Conservation (phyloP, 2,113 vertebrate species). For the Corynorhinus townsendii region DNA sequence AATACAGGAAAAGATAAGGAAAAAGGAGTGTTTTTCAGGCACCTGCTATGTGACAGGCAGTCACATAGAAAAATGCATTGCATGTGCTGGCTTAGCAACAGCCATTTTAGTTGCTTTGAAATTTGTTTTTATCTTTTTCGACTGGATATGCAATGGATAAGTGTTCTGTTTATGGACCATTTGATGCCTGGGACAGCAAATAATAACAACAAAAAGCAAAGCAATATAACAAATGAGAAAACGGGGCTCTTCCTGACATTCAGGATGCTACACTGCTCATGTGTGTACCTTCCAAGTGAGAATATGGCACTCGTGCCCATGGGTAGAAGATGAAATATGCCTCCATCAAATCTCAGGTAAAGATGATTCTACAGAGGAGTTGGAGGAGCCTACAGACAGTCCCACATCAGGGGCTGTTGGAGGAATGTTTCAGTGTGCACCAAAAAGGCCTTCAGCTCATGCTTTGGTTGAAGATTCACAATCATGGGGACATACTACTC, state of each 20-base stretch:
- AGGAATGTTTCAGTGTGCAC: neutral
- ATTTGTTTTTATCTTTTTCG: neutral
- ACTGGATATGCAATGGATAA: neutral
- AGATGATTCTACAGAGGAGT: neutral
- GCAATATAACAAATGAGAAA: neutral
- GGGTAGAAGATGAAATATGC: neutral
- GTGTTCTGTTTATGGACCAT: neutral
- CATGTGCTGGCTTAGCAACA: neutral
- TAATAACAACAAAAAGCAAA: neutral
- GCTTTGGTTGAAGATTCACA: neutral
- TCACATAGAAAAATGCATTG: neutral
- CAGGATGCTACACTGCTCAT: neutral
- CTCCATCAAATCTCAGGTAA: neutral
- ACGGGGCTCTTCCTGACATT: neutral
- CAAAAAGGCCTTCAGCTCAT: neutral
- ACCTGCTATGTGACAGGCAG: neutral
- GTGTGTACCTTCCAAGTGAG: neutral
- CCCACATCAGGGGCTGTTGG: neutral
- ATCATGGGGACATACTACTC: neutral
- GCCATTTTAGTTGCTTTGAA: neutral
- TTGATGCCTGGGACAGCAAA: neutral
- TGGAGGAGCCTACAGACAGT: neutral
- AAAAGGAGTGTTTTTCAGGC: neutral
- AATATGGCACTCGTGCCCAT: rapidly evolving
- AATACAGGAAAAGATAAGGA: neutral